phyloP scores from a whole-genome alignment of 2,888 invertebrate genomes.

The Thecophora atra region DNA sequence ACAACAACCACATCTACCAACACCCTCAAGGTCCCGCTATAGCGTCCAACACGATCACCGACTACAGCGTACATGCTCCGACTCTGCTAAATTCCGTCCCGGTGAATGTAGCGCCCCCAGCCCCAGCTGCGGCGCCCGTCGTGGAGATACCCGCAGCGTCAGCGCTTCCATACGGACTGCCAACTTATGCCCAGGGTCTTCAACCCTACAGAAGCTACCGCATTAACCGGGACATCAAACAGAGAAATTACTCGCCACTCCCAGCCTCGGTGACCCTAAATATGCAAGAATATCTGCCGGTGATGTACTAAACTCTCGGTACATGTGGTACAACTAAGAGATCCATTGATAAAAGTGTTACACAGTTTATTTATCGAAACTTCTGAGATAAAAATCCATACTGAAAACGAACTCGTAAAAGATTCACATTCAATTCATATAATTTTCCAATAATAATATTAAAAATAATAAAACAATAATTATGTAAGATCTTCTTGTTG shows the following conservation, averaged over 20 bases:
- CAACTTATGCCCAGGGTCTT: slow-evolving; percentile 34
- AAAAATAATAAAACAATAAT: no score
- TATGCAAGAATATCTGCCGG: slow-evolving; percentile 62
- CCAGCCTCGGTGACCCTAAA: slow-evolving; percentile 56
- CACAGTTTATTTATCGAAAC: background rate
- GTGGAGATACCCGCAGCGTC: slow-evolving; percentile 39
- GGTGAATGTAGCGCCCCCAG: slow-evolving; percentile 40
- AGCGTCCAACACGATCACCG: slow-evolving; percentile 35
- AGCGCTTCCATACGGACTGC: slow-evolving; percentile 39
- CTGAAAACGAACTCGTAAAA: no score
- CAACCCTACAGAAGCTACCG: slow-evolving; percentile 56
- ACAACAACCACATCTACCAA: slow-evolving; percentile 16
- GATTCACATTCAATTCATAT: no score
- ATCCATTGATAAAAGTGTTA: background rate
- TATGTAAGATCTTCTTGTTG: no score
- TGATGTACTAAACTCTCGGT: slow-evolving; percentile 46
- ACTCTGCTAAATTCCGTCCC: slow-evolving; percentile 46
- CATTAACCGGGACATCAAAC: slow-evolving; percentile 60
- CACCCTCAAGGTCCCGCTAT: slow-evolving; percentile 27
- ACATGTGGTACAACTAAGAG: slow-evolving; percentile 49
- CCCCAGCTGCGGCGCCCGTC: slow-evolving; percentile 38
- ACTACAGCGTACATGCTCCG: slow-evolving; percentile 47
- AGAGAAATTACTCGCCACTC: slow-evolving; percentile 45
- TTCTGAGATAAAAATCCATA: background rate
- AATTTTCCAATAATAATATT: no score